These are phyloP conservation scores for Megaleporinus macrocephalus DNA, from an alignment of 2,113 vertebrate genomes.

Conservation along the genomic window DNA sequence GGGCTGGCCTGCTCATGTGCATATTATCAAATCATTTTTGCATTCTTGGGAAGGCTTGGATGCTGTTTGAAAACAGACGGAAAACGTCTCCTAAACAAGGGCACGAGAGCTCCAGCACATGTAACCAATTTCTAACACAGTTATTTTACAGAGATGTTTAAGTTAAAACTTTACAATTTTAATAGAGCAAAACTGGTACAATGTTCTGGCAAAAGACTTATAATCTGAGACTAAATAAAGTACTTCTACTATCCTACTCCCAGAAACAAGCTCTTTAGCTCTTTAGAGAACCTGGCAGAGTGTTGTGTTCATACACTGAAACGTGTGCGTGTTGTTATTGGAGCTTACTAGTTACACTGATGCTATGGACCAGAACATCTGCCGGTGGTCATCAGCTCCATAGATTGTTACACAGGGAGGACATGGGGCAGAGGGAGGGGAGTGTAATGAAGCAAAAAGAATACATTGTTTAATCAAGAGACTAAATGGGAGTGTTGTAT, in stretches of 20 bases:
- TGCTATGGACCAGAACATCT: constrained; percentile 8
- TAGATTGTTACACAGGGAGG: neutral
- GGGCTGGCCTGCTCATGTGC: too few species aligned
- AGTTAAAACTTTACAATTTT: neutral
- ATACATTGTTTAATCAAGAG: neutral
- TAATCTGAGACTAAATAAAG: neutral
- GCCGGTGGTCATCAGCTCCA: constrained; percentile 6
- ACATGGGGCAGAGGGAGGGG: neutral
- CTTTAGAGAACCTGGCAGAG: neutral
- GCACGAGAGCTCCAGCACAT: neutral
- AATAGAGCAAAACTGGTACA: neutral
- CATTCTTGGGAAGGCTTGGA: too few species aligned
- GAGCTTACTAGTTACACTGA: neutral
- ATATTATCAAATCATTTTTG: too few species aligned
- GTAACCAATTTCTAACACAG: neutral
- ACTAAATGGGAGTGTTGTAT: neutral
- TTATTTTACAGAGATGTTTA: neutral
- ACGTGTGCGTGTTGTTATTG: neutral
- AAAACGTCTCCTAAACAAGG: too few species aligned
- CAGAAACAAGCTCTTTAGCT: neutral
- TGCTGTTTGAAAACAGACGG: too few species aligned
- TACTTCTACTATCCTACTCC: neutral
- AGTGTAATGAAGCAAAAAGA: constrained; percentile 1
- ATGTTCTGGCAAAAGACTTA: neutral
- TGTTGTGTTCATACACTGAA: neutral